phyloP scores from a whole-genome alignment of 1,140 invertebrate species.

The Drosophila tani region DNA sequence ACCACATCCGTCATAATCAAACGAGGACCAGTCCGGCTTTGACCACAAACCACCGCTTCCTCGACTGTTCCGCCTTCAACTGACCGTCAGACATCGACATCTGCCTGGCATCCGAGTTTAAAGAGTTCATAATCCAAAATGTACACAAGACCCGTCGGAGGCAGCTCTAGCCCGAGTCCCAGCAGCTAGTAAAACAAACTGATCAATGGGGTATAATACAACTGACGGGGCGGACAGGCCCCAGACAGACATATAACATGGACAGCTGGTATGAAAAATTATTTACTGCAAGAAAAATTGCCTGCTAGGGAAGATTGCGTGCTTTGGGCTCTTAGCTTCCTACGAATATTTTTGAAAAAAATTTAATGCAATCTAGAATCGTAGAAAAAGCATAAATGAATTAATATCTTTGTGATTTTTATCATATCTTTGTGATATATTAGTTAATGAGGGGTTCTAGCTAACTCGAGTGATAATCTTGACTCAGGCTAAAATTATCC shows the following conservation, averaged over 20 bases:
- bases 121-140: conserved; percentile 74
- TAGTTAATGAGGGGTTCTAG: too few species aligned
- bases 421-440: too few species aligned
- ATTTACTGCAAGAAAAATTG: conserved; percentile 81
- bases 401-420: too few species aligned
- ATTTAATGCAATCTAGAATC: too few species aligned
- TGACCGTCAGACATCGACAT: conserved; percentile 41
- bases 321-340: background rate
- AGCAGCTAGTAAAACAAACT: conserved; percentile 72
- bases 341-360: too few species aligned
- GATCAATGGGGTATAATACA: conserved; percentile 74
- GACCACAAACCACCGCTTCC: conserved; percentile 20
- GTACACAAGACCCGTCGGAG: conserved; percentile 61
- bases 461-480: too few species aligned
- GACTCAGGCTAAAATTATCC: background rate
- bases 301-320: conserved; percentile 47
- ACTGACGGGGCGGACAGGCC: conserved; percentile 17
- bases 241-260: conserved; percentile 64
- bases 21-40: conserved; percentile 23
- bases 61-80: conserved; percentile 23
- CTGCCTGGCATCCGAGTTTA: conserved; percentile 42
- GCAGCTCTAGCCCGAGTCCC: background rate
- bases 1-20: conserved; percentile 53
- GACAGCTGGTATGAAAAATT: conserved; percentile 82
- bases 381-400: too few species aligned